A percentile compares a stretch with the other conserved stretches of the same genome.
Evolutionary conservation across 2,888 invertebrate genomes (phyloP).

Genomic region (Polymixis flavicincta): DNA sequence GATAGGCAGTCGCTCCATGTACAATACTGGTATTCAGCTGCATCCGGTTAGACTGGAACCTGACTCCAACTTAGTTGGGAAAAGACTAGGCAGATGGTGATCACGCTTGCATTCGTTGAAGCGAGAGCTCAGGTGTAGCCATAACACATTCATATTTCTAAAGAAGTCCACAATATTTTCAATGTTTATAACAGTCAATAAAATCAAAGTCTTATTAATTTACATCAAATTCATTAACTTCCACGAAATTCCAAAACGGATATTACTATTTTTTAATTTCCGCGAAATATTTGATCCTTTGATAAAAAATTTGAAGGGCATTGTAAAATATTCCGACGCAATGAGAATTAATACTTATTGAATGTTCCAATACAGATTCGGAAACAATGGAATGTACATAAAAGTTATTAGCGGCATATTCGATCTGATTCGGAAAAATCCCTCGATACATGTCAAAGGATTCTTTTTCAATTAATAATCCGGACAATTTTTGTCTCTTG

Average conservation of each 20-base stretch:
- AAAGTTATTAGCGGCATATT: too few relatives aligned
- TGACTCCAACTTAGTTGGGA: too few relatives aligned
- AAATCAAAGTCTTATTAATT: constrained; percentile 2
- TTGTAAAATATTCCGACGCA: constrained; percentile 23
- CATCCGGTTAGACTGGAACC: too few relatives aligned
- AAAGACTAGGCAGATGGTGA: too few relatives aligned
- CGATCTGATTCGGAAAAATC: neutral
- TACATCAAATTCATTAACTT: neutral
- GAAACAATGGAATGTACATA: constrained; percentile 1
- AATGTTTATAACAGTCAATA: neutral
- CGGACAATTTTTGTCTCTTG: neutral
- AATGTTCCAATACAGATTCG: neutral
- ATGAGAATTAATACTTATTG: constrained; percentile 9
- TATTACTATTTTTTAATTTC: constrained; percentile 9
- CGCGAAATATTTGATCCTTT: constrained; percentile 25
- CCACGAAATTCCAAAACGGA: neutral
- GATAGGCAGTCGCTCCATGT: too few relatives aligned
- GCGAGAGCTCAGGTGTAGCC: neutral
- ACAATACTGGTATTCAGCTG: too few relatives aligned
- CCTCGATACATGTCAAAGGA: constrained; percentile 14
- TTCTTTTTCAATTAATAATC: constrained; percentile 23
- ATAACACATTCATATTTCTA: neutral
- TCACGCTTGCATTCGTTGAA: neutral
- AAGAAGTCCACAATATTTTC: too few relatives aligned
- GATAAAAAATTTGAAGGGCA: constrained; percentile 9